Conservation (phyloP, 2,888 invertebrate genomes). For the Meiosimyza platycephala region DNA sequence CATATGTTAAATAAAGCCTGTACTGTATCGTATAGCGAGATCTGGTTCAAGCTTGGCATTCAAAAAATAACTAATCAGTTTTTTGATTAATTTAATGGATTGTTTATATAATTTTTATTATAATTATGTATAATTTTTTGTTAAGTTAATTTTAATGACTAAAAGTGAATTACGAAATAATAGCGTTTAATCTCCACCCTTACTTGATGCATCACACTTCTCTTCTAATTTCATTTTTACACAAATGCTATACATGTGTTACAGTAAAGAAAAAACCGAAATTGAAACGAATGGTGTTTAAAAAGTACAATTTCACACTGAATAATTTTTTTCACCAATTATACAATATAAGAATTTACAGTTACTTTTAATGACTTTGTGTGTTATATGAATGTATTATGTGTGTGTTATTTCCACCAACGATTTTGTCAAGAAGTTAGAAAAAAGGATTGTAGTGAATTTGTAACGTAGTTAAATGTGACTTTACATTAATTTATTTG, state of each 20-base stretch:
- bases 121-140: not conserved
- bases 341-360: not conserved
- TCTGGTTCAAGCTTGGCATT: too few relatives aligned
- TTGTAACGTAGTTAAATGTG: not conserved
- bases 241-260: slow-evolving; percentile 7
- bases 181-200: not conserved
- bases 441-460: not conserved
- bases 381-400: not conserved
- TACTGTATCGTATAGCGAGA: too few relatives aligned
- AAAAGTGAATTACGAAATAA: slow-evolving; percentile 12
- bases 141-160: slow-evolving; percentile 16
- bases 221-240: slow-evolving; percentile 11
- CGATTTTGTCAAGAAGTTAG: not conserved
- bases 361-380: slow-evolving; percentile 9
- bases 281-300: not conserved
- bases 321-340: not conserved
- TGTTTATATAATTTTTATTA: too few relatives aligned
- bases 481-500: not conserved
- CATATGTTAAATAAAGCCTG: too few relatives aligned
- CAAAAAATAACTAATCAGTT: too few relatives aligned
- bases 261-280: slow-evolving; percentile 1
- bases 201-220: not conserved
- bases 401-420: not conserved
- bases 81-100: too few relatives aligned
- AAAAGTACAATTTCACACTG: not conserved